Base-by-base conservation (phyloP, 2,797 vertebrate genomes). In the Sebastes kiyomatsui region DNA sequence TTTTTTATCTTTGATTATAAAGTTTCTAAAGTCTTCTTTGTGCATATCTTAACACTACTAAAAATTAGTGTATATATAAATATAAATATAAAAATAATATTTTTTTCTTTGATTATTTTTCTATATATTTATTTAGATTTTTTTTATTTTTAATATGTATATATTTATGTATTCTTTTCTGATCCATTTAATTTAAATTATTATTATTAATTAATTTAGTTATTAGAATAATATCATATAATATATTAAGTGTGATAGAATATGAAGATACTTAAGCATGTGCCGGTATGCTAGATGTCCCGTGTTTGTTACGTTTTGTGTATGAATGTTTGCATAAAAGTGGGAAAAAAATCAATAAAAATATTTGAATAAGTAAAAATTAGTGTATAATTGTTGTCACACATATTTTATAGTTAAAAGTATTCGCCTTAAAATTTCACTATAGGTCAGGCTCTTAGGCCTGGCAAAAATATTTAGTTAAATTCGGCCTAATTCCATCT, bases 221-320 rank as follows among this genome's bases (percentile, higher is more conserved):
- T 18, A 46, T 38, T 38, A 38, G 0, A 38, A 38, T 38, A 38
- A 38, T 38, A 38, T 38, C 1, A 38, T 38, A 14, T 14, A 38
- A 38, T 38, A 38, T 38, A 38, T 38, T 46, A 7, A 42, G 38
- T 42, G 38, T 42, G 38, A 42, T 42, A 16, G 38, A 42, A 42
- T 42, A 42, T 42, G 14, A 42, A 42, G 38, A 0, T 42, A 42
- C 0, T 0, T 42, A 16, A 42, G 38, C 14, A 16, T 16, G 38
- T 1, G 0, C 38, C 14, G 6, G 16, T 46, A 18, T 7, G 42
- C 42, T 46, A 46, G 7, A 52, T 52, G 4, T 52, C 20, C 18
- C 0, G 49, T 52, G 49, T 52, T 52, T 52, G 18, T 49, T 20
- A 52, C 0, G 2, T 52, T 52, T 52, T 52, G 46, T 52, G 20